phyloP scores from a whole-genome alignment of 1,140 invertebrate genomes.

The Drosophila navojoa region DNA sequence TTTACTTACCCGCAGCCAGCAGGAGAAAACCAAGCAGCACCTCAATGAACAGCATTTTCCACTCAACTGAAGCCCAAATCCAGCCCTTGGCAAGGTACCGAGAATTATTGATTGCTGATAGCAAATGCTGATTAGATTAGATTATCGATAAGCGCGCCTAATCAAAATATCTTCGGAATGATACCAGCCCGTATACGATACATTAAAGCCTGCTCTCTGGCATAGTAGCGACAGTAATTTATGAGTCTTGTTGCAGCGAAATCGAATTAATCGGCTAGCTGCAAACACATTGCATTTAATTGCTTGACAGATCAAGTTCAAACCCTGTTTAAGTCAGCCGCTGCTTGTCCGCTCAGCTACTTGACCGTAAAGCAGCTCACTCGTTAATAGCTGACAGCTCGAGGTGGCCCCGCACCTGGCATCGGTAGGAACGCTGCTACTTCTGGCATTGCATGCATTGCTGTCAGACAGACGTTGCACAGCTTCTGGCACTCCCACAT shows the following conservation, averaged over 20 bases:
- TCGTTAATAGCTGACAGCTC: constrained; percentile 1
- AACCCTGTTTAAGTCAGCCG: constrained; percentile 23
- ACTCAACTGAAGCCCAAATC: constrained; percentile 37
- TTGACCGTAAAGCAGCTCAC: constrained; percentile 13
- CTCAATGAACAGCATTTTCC: constrained; percentile 44
- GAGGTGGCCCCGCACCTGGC: constrained; percentile 7
- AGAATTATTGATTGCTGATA: constrained; percentile 4
- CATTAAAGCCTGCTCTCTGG: background rate
- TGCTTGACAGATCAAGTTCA: constrained; percentile 55
- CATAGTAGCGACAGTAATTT: constrained; percentile 31
- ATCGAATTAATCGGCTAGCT: constrained; percentile 52
- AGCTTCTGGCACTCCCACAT: background rate
- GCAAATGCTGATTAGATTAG: constrained; percentile 44
- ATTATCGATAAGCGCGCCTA: constrained; percentile 45
- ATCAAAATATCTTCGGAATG: constrained; percentile 29
- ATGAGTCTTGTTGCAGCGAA: constrained; percentile 44
- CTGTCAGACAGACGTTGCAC: background rate
- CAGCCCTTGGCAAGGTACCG: constrained; percentile 20
- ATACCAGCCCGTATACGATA: constrained; percentile 5
- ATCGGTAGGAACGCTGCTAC: constrained; percentile 13
- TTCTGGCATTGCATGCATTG: constrained; percentile 11
- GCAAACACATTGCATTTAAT: constrained; percentile 72
- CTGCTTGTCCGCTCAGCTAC: background rate
- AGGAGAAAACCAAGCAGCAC: constrained; percentile 11
- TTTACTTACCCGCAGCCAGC: constrained; percentile 41